Percentiles rank a stretch among this genome's conserved stretches.
Evolutionary conservation across 2,113 vertebrate genomes (phyloP).

Genomic region (Hippocampus mohnikei): DNA sequence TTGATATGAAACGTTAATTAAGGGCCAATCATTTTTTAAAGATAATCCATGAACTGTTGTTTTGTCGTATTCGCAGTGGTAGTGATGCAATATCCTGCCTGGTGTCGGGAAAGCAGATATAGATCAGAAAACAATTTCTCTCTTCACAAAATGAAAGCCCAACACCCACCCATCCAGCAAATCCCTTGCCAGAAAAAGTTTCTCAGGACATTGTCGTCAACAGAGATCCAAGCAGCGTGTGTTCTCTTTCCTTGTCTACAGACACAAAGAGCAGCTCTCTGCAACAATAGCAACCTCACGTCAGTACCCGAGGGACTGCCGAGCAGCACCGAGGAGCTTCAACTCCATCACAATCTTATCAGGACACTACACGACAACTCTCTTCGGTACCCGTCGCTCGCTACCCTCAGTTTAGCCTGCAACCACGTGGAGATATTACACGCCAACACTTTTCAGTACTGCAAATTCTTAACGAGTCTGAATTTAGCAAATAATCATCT

Average conservation of each 20-base stretch:
- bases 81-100: too few relatives aligned
- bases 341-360: constrained; percentile 83
- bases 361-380: constrained; percentile 70
- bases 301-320: constrained; percentile 72
- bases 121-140: too few relatives aligned
- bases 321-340: constrained; percentile 65
- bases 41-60: too few relatives aligned
- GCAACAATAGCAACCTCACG: constrained; percentile 66
- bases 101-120: too few relatives aligned
- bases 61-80: too few relatives aligned
- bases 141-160: too few relatives aligned
- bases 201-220: background rate
- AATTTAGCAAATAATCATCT: constrained; percentile 82
- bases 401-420: constrained; percentile 74
- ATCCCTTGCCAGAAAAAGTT: background rate
- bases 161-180: too few relatives aligned
- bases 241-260: constrained; percentile 51
- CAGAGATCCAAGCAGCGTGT: background rate
- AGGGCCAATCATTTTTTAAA: too few relatives aligned
- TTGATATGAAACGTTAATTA: too few relatives aligned
- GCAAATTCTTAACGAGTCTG: constrained; percentile 68
- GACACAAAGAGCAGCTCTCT: constrained; percentile 72
- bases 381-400: constrained; percentile 75
- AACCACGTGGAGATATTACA: constrained; percentile 74
- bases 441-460: constrained; percentile 64